Conservation (phyloP, 2,888 invertebrate species). For the Gnatocerus cornutus region DNA sequence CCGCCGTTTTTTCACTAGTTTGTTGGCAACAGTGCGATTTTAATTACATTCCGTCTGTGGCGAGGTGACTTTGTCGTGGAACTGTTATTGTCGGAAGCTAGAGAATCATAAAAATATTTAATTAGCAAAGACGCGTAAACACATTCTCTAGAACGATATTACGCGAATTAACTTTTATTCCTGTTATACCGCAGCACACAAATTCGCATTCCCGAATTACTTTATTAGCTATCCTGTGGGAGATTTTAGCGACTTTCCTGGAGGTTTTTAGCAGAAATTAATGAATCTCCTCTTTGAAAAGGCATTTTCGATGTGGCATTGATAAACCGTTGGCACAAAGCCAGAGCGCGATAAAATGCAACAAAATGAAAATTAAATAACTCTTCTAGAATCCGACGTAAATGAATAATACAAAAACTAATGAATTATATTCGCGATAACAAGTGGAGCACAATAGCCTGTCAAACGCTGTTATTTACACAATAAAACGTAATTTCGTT, state of each 20-base stretch:
- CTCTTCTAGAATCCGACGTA: conserved; percentile 37
- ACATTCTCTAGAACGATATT: conserved; percentile 3
- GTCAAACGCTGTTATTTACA: conserved; percentile 45
- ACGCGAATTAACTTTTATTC: conserved; percentile 18
- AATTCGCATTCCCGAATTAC: conserved; percentile 16
- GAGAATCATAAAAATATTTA: conserved; percentile 27
- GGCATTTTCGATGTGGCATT: conserved; percentile 26
- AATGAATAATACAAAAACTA: conserved; percentile 47
- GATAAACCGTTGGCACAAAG: conserved; percentile 29
- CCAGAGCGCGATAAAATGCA: conserved; percentile 28
- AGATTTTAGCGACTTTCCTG: conserved; percentile 17
- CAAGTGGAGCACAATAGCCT: conserved; percentile 42
- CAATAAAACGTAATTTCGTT: conserved; percentile 44
- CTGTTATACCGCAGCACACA: conserved; percentile 3
- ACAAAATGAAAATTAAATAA: conserved; percentile 48
- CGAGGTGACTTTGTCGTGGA: background rate
- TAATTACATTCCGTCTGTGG: conserved; percentile 10
- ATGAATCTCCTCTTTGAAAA: conserved; percentile 12
- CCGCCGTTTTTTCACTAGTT: background rate
- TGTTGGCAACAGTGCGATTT: background rate
- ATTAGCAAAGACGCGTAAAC: conserved; percentile 30
- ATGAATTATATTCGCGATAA: conserved; percentile 42
- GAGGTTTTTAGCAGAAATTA: conserved; percentile 11
- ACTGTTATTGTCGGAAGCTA: background rate
- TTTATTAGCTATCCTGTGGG: conserved; percentile 16